A percentile compares a stretch with the other conserved stretches of the same genome.
Conservation (phyloP, 2,888 invertebrate species). For the Tipula unca region DNA sequence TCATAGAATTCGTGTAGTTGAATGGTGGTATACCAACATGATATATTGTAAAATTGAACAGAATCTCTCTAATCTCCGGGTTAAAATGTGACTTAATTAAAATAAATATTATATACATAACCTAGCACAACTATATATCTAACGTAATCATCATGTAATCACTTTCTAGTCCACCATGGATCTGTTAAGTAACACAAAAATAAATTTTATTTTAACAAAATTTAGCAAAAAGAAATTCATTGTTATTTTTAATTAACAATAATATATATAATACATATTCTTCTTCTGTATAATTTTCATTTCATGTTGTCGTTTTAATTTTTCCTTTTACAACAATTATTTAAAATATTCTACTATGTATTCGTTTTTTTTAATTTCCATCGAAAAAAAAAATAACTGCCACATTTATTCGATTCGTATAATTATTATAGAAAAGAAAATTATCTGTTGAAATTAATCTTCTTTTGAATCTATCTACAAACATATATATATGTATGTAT, state of each 20-base stretch:
- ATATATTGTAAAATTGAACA: too few species aligned
- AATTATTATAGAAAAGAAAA: not conserved
- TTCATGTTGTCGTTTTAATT: not conserved
- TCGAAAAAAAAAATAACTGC: not conserved
- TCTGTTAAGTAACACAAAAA: not conserved
- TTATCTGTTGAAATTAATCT: not conserved
- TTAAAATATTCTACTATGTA: not conserved
- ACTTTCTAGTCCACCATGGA: not conserved
- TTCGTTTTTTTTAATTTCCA: not conserved
- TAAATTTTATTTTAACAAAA: not conserved
- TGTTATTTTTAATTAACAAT: not conserved
- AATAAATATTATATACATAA: not conserved
- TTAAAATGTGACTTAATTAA: not conserved
- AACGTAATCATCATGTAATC: not conserved
- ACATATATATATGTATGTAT: not conserved
- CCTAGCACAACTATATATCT: not conserved
- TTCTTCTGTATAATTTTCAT: not conserved
- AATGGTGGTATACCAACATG: too few species aligned
- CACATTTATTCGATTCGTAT: not conserved
- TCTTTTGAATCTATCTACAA: not conserved
- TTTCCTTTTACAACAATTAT: not conserved
- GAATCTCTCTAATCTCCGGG: not conserved
- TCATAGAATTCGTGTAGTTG: too few species aligned
- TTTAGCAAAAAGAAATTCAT: not conserved
- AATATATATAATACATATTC: too few species aligned